A percentile compares a stretch with the other conserved stretches of the same genome.
Conservation (phyloP, 2,888 invertebrate genomes). For the Drosophila cognata region DNA sequence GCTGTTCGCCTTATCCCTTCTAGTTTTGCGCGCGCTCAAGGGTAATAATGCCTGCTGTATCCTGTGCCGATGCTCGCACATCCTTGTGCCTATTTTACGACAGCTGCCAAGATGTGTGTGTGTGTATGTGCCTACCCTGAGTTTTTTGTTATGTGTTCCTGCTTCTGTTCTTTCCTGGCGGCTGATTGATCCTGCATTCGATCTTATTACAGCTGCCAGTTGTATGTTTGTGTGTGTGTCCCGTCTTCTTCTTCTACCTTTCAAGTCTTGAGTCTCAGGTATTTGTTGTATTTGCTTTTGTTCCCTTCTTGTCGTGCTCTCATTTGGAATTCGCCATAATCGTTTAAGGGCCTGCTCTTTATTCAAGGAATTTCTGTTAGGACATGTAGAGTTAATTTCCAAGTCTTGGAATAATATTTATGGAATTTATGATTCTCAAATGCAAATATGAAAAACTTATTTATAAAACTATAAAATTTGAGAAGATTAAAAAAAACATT, state of each 20-base stretch:
- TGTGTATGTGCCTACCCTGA: conserved; percentile 44
- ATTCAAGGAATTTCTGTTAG: neutral
- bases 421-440: neutral
- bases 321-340: conserved; percentile 35
- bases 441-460: neutral
- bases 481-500: no score
- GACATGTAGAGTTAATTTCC: neutral
- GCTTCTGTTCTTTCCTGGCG: conserved; percentile 59
- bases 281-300: conserved; percentile 29
- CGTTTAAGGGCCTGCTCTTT: neutral
- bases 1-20: conserved; percentile 61
- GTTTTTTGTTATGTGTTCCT: conserved; percentile 39
- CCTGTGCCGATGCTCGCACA: conserved; percentile 47
- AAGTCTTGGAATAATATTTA: neutral
- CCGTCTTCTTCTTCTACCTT: conserved; percentile 9
- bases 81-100: conserved; percentile 69
- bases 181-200: conserved; percentile 69
- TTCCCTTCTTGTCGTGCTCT: conserved; percentile 19
- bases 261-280: conserved; percentile 28
- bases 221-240: conserved; percentile 1
- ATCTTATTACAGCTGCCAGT: conserved; percentile 71
- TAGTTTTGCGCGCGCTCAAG: conserved; percentile 46
- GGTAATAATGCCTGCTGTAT: conserved; percentile 51
- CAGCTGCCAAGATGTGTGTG: conserved; percentile 58
- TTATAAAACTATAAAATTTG: no score